Evolutionary conservation across 1,140 invertebrate species (phyloP).

Genomic region (Zaprionus inermis): DNA sequence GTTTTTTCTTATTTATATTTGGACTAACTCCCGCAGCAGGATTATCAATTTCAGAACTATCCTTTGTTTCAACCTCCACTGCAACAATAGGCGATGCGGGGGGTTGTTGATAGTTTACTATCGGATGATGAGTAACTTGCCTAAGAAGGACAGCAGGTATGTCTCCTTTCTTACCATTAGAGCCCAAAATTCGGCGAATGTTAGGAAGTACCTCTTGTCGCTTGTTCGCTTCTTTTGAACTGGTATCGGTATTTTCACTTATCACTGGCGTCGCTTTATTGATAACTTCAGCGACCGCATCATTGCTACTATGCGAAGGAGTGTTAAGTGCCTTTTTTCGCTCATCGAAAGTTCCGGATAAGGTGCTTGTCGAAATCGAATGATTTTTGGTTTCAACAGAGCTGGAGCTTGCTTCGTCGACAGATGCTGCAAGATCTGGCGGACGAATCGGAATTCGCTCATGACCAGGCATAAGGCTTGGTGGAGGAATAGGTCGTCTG

Average conservation of each 20-base stretch:
- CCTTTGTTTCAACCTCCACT: constrained; percentile 30
- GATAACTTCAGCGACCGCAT: background rate
- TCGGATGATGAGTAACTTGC: constrained; percentile 87
- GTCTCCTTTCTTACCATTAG: constrained; percentile 91
- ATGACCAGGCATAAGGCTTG: constrained; percentile 90
- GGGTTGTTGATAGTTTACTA: constrained; percentile 56
- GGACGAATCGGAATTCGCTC: constrained; percentile 92
- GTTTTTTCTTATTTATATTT: constrained; percentile 78
- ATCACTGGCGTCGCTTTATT: constrained; percentile 16
- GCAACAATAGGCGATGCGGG: constrained; percentile 70
- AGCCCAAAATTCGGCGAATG: constrained; percentile 92
- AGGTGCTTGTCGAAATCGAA: constrained; percentile 35
- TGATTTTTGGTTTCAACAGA: constrained; percentile 42
- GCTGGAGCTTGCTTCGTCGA: constrained; percentile 16
- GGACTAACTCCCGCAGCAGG: constrained; percentile 36
- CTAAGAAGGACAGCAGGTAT: constrained; percentile 90
- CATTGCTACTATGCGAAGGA: constrained; percentile 85
- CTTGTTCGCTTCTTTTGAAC: constrained; percentile 29
- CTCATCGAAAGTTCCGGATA: constrained; percentile 18
- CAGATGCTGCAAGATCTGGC: constrained; percentile 58
- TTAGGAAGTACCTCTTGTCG: constrained; percentile 88
- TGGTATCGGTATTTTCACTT: constrained; percentile 23
- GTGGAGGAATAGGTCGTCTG: constrained; percentile 89
- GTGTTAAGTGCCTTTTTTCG: constrained; percentile 90
- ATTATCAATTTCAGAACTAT: constrained; percentile 26